These are phyloP conservation scores for Bombus affinis DNA, from an alignment of 1,140 invertebrate genomes.

Conservation along the genomic window DNA sequence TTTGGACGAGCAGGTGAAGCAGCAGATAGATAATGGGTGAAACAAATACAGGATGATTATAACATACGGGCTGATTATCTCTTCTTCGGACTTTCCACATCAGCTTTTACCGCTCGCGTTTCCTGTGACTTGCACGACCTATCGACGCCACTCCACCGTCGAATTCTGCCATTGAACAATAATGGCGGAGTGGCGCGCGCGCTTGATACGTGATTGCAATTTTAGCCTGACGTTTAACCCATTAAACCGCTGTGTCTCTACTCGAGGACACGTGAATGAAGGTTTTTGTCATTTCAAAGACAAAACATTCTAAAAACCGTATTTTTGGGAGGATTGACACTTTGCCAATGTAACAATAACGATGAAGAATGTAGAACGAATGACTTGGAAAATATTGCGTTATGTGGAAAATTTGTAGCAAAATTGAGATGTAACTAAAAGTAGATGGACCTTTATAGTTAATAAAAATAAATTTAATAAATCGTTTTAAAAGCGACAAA, in stretches of 20 bases:
- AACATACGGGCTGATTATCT: slow-evolving; percentile 81
- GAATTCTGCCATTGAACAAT: slow-evolving; percentile 7
- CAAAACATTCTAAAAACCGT: neutral
- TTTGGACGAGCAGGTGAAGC: slow-evolving; percentile 77
- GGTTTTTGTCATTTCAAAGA: neutral
- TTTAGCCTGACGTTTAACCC: slow-evolving; percentile 16
- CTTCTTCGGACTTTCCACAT: slow-evolving; percentile 76
- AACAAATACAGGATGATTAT: slow-evolving; percentile 80
- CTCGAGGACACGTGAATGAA: neutral
- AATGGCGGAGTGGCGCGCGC: neutral
- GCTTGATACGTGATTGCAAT: slow-evolving; percentile 36
- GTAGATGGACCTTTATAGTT: no score
- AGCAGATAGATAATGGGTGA: slow-evolving; percentile 76
- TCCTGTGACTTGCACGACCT: slow-evolving; percentile 51
- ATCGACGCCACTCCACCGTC: slow-evolving; percentile 21
- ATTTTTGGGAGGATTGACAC: no score
- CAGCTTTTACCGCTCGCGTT: slow-evolving; percentile 68
- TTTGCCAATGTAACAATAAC: no score
- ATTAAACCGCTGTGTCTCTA: neutral
- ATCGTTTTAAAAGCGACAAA: neutral
- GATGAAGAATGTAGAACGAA: no score
- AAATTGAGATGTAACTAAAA: no score
- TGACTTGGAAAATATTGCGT: no score
- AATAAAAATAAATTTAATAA: neutral
- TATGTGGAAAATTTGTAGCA: no score